Percentiles rank a stretch among this genome's conserved stretches.
Conservation (phyloP, 2,113 vertebrate genomes). For the Panurus biarmicus region DNA sequence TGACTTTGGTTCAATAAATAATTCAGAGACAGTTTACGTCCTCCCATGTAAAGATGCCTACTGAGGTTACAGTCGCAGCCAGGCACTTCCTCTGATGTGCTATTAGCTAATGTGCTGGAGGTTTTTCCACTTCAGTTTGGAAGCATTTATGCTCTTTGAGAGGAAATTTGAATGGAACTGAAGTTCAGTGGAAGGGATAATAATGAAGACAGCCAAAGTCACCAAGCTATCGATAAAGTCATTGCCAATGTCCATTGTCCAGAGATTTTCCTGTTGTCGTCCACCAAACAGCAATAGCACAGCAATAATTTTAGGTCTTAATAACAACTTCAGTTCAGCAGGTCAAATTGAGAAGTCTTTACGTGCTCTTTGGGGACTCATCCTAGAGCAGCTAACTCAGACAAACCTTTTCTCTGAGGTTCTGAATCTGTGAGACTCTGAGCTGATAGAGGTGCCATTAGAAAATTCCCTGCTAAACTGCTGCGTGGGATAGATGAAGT, state of each 20-base stretch:
- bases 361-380: not conserved
- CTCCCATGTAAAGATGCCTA: conserved; percentile 34
- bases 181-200: not conserved
- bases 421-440: not conserved
- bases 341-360: not conserved
- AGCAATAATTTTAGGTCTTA: conserved; percentile 5
- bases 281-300: not conserved
- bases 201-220: conserved; percentile 22
- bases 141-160: not conserved
- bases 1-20: conserved; percentile 62
- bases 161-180: conserved; percentile 24
- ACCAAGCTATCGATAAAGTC: not conserved
- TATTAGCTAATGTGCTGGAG: conserved; percentile 55
- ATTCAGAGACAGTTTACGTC: conserved; percentile 44
- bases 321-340: not conserved
- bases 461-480: not conserved
- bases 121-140: conserved; percentile 33
- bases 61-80: conserved; percentile 31
- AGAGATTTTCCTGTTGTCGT: not conserved
- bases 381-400: not conserved
- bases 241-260: not conserved
- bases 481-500: not conserved
- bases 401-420: not conserved
- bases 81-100: conserved; percentile 41
- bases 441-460: not conserved